phyloP scores from a whole-genome alignment of 1,140 invertebrate genomes.

The Cepaea nemoralis region DNA sequence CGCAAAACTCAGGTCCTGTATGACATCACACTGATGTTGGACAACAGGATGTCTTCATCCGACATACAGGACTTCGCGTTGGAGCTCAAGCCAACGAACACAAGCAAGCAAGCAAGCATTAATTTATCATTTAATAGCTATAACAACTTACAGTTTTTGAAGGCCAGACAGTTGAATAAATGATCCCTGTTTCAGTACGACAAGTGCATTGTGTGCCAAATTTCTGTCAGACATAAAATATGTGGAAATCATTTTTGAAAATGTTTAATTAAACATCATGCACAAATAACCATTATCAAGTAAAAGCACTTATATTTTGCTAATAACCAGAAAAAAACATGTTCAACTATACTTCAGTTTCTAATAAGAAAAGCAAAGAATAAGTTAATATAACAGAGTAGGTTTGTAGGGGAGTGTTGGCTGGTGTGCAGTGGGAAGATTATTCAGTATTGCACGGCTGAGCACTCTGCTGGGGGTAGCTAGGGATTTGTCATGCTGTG shows the following conservation, averaged over 20 bases:
- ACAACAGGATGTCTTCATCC: too few species aligned
- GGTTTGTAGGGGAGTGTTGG: too few species aligned
- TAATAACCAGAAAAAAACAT: background rate
- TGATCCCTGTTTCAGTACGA: slow-evolving; percentile 36
- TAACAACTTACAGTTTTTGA: slow-evolving; percentile 50
- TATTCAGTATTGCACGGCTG: too few species aligned
- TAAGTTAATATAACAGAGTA: too few species aligned
- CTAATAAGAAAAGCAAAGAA: too few species aligned
- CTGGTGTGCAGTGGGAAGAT: too few species aligned
- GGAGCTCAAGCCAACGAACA: background rate
- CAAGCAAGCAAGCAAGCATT: background rate
- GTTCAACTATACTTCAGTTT: background rate
- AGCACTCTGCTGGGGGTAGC: too few species aligned
- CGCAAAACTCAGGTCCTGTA: too few species aligned
- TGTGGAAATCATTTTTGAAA: background rate
- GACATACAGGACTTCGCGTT: too few species aligned
- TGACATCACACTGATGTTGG: too few species aligned
- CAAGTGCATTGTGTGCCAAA: slow-evolving; percentile 46
- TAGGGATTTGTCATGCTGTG: too few species aligned
- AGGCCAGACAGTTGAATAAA: slow-evolving; percentile 50
- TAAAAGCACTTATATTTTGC: background rate
- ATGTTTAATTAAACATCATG: background rate
- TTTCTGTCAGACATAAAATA: slow-evolving; percentile 37
- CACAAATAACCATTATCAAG: background rate
- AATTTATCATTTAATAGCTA: background rate